Conservation (phyloP, 2,888 invertebrate species). For the Macaria liturata region DNA sequence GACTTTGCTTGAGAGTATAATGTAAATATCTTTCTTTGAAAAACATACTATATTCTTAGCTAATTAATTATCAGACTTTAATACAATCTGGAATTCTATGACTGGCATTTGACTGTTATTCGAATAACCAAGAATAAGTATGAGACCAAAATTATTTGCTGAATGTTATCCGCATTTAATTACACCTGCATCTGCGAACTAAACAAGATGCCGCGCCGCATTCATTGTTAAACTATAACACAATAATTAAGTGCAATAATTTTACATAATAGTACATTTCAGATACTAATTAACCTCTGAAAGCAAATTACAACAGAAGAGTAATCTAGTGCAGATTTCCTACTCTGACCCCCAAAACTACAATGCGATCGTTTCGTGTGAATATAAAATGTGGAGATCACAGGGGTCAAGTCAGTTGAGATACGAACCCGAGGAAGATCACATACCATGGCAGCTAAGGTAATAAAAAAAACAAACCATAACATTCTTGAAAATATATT, state of each 20-base stretch:
- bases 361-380: conserved; percentile 48
- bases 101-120: no score
- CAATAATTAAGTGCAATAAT: conserved; percentile 47
- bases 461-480: conserved; percentile 35
- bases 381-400: conserved; percentile 60
- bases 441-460: conserved; percentile 62
- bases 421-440: conserved; percentile 44
- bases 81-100: no score
- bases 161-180: no score
- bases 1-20: no score
- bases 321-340: conserved; percentile 53
- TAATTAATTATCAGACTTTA: no score
- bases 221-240: conserved; percentile 46
- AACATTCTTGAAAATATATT: not conserved
- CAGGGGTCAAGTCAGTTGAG: conserved; percentile 53
- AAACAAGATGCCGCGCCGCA: conserved; percentile 28
- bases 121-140: no score
- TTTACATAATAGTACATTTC: conserved; percentile 53
- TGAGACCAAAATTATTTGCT: no score
- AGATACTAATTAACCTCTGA: conserved; percentile 57
- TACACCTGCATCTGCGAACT: conserved; percentile 14
- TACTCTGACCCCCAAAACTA: conserved; percentile 62
- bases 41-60: no score
- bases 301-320: conserved; percentile 49
- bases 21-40: no score